Percentiles rank a stretch among this genome's conserved stretches.
Conservation (phyloP, 2,888 invertebrate genomes). For the Xylophagus ater region DNA sequence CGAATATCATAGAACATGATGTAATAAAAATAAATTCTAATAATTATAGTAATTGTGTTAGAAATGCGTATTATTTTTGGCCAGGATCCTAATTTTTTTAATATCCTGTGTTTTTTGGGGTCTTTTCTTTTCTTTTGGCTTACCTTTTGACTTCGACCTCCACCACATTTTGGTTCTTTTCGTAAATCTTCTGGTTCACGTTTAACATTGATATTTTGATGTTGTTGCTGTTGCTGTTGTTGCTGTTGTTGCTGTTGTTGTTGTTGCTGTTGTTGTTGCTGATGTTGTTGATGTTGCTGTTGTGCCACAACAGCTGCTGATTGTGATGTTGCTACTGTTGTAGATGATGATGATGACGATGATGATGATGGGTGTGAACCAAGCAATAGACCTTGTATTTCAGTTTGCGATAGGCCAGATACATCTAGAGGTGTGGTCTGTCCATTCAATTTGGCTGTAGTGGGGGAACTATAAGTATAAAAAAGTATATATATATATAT, state of each 20-base stretch:
- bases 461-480: constrained; percentile 30
- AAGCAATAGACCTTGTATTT: constrained; percentile 41
- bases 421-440: constrained; percentile 42
- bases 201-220: constrained; percentile 37
- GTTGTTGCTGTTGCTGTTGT: constrained; percentile 25
- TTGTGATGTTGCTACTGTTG: constrained; percentile 27
- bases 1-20: too few species aligned
- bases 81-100: not conserved
- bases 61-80: too few species aligned
- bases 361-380: constrained; percentile 40
- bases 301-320: constrained; percentile 26
- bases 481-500: constrained; percentile 11
- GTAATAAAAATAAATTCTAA: too few species aligned
- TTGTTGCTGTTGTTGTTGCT: constrained; percentile 19
- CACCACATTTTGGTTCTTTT: constrained; percentile 39
- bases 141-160: constrained; percentile 38
- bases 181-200: constrained; percentile 41
- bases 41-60: too few species aligned
- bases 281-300: constrained; percentile 1
- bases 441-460: constrained; percentile 37
- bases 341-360: constrained; percentile 23
- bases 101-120: not conserved
- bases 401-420: constrained; percentile 42
- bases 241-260: constrained; percentile 26
- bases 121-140: constrained; percentile 16